Base-by-base conservation (phyloP, 2,888 invertebrate genomes). In the Athalia circularis region DNA sequence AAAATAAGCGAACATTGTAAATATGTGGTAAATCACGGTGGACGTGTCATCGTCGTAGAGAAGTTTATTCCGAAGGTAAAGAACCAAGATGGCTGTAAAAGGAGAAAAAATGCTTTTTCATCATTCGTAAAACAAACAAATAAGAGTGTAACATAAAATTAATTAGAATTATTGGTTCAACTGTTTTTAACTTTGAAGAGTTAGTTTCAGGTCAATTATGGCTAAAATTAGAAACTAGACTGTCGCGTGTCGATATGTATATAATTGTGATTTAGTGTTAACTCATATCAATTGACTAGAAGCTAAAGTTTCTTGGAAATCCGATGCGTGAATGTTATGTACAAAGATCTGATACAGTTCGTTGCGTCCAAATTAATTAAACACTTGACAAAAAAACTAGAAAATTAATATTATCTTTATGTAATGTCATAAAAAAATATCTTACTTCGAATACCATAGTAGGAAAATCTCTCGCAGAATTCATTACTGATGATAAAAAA, bases 381-480 rank as follows among this genome's bases (percentile, higher is more conserved):
- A 29, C 62, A n/a, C 43, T 76, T 48, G 29, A 29, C 29, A 6
- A 48, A 67, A 29, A 29, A 29, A 29, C 1, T 29, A 29, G 29
- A 29, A 29, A 13, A 1, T 9, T 9, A 9, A 7, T 52, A 45
- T 54, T 7, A 47, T 6, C 57, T 70, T 52, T 67, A 61, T 45
- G 67, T 77, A 9, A 70, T 85, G 29, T 29, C 0, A 29, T 29
- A 29, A 29, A 29, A 29, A 29, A 29, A 2, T 29, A 29, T 92
- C 95, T 94, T 92, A 98, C 98, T 95, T 93, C 96, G 95, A 95
- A 98, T 96, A 88, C 99, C 99, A 95, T 99, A 99, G 91, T 94
- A 99, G 80, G 96, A 96, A 91, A 99, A 99, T 85, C 99, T 93
- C 91, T 99, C 99, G 91, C 99, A 99, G 91, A 99, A 98, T 91